Evolutionary conservation across 2,113 vertebrate genomes (phyloP).

Genomic region (Grammatotria lemairii): DNA sequence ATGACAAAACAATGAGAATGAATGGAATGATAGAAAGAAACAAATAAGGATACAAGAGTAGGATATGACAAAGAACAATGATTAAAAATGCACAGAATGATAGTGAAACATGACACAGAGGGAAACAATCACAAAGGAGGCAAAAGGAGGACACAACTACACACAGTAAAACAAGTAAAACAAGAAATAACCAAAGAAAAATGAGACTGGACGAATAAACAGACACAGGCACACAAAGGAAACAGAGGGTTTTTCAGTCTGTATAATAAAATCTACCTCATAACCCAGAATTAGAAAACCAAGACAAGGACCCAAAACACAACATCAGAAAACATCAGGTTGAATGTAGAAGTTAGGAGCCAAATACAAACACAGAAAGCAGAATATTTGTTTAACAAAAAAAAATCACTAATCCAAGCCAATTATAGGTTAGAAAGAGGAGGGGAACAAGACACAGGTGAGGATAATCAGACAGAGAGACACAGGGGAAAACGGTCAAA

Average conservation of each 20-base stretch:
- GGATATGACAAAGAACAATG: not conserved
- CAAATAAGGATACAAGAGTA: not conserved
- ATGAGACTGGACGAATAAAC: fast-evolving
- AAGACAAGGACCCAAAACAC: not conserved
- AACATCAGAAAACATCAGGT: not conserved
- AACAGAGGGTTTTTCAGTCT: not conserved
- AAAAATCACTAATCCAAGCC: not conserved
- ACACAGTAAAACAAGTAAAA: not conserved
- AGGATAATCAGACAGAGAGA: not conserved
- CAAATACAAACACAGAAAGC: not conserved
- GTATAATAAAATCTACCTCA: not conserved
- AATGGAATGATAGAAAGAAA: not conserved
- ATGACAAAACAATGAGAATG: not conserved
- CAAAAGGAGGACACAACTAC: fast-evolving
- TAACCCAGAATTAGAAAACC: not conserved
- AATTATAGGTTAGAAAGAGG: not conserved
- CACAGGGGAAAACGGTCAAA: not conserved
- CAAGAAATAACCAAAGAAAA: not conserved
- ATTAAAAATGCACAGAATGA: not conserved
- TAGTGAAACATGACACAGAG: not conserved
- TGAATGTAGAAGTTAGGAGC: not conserved
- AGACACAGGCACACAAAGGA: not conserved
- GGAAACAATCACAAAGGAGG: not conserved
- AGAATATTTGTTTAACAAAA: not conserved
- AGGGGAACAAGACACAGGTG: not conserved